A percentile compares a stretch with the other conserved stretches of the same genome.
phyloP scores from a whole-genome alignment of 2,888 invertebrate species.

The Octonoba sinensis region DNA sequence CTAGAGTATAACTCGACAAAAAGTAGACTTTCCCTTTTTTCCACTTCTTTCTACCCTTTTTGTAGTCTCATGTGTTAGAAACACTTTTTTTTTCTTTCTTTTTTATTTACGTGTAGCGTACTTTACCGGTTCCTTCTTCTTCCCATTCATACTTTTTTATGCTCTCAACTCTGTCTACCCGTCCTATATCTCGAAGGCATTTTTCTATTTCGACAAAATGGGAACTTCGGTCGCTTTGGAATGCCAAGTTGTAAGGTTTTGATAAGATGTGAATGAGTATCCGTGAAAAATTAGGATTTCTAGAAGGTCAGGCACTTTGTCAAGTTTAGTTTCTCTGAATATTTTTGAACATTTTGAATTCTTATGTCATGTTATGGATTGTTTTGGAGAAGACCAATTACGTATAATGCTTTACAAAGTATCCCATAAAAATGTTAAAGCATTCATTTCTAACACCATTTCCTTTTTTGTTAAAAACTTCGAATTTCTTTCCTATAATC shows the following conservation, averaged over 20 bases:
- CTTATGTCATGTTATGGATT: no score
- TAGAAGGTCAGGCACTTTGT: slow-evolving; percentile 6
- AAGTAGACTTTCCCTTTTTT: slow-evolving; percentile 36
- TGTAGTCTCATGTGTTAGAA: slow-evolving; percentile 6
- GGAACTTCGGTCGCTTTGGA: slow-evolving; percentile 17
- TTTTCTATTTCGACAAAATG: slow-evolving; percentile 32
- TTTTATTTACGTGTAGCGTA: slow-evolving; percentile 33
- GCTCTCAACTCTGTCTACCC: slow-evolving; percentile 5
- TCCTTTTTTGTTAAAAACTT: no score
- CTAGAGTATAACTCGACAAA: slow-evolving; percentile 15
- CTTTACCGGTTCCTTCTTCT: slow-evolving; percentile 28
- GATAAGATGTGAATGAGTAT: slow-evolving; percentile 39
- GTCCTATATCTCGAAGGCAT: slow-evolving; percentile 38
- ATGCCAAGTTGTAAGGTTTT: slow-evolving; percentile 35
- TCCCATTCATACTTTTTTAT: slow-evolving; percentile 17
- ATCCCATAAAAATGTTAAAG: no score
- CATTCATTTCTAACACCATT: no score
- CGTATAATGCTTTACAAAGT: no score
- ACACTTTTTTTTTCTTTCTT: slow-evolving; percentile 15
- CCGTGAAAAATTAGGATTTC: slow-evolving; percentile 11
- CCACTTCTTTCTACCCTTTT: slow-evolving; percentile 11
- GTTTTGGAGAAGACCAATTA: no score
- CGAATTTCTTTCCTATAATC: no score
- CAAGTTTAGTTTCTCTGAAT: no score
- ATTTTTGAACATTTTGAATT: no score